Base-by-base conservation (phyloP, 1,140 invertebrate genomes). In the Ceratosolen fusciceps region DNA sequence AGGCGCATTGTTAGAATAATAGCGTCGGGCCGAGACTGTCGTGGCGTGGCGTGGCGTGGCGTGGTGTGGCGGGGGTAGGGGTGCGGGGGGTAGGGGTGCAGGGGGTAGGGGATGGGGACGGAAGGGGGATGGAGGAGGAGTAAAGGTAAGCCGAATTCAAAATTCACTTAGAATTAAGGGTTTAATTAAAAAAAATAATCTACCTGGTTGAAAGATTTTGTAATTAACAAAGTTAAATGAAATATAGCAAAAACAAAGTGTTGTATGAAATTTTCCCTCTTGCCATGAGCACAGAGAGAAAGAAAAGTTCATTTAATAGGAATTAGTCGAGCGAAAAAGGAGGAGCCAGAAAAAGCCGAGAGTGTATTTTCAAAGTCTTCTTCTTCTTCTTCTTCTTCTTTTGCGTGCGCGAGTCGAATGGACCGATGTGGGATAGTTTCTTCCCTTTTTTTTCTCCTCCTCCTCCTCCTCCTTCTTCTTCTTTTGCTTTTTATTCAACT, bases 181-280 rank as follows among this genome's bases (percentile, higher is more conserved):
- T 26, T 31, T 34, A 31, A 60, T 60, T 60, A 60, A 60, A 60
- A n/a, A n/a, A 60, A 60, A 60, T 3, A 60, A 60, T 31, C 14
- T 34, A 16, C 7, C 31, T 31, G 4, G 3, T 1, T 31, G 12
- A 60, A 60, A 31, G 29, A 60, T 31, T 31, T 31, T 16, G 58
- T 60, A 60, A 60, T 60, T 34, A 60, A 60, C 29, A 60, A 60
- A 60, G 58, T 60, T 60, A 60, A 60, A 31, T 19, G 58, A 60
- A 60, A 60, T 60, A 60, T 60, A 60, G 29, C 5, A 60, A 60
- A 34, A 58, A 60, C 12, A 60, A 60, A 60, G 29, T 16, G 58
- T 60, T 60, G 24, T 12, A 26, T 60, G 58, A 60, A 60, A 60
- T 7, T 43, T 60, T 60, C 14, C 4, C 29, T 60, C 31, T 0